phyloP scores from a whole-genome alignment of 2,113 vertebrate genomes.

The Lagopus muta region DNA sequence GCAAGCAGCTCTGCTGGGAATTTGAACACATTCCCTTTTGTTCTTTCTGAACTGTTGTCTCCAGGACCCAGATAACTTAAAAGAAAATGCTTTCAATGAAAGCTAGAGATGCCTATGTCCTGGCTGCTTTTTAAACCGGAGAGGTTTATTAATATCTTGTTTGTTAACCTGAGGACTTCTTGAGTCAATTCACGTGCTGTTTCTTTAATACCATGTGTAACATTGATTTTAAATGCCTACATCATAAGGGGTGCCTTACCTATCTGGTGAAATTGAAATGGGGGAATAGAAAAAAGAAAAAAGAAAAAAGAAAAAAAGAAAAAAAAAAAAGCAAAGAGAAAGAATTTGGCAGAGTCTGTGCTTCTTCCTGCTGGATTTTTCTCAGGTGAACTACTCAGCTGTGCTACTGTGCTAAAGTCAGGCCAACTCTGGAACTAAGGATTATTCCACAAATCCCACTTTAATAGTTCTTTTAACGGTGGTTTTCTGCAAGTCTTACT shows the following conservation, averaged over 20 bases:
- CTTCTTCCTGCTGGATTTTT: constrained; percentile 50
- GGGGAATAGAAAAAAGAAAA: accelerated
- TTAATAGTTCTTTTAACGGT: constrained; percentile 24
- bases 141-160: background rate
- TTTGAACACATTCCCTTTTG: background rate
- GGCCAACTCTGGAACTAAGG: constrained; percentile 29
- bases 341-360: background rate
- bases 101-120: background rate
- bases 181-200: background rate
- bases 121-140: background rate
- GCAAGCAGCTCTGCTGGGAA: background rate
- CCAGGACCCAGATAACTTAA: background rate
- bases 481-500: background rate
- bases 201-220: background rate
- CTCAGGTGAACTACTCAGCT: constrained; percentile 50
- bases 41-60: background rate
- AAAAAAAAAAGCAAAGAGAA: background rate
- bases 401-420: constrained; percentile 20
- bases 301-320: accelerated
- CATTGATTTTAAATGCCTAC: background rate
- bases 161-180: background rate
- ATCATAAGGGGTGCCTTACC: background rate
- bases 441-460: constrained; percentile 49
- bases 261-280: constrained; percentile 1
- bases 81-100: background rate